Evolutionary conservation across 2,888 invertebrate species (phyloP), one percentile per base, ranked within the genome.

Genomic region (Athalia circularis): DNA sequence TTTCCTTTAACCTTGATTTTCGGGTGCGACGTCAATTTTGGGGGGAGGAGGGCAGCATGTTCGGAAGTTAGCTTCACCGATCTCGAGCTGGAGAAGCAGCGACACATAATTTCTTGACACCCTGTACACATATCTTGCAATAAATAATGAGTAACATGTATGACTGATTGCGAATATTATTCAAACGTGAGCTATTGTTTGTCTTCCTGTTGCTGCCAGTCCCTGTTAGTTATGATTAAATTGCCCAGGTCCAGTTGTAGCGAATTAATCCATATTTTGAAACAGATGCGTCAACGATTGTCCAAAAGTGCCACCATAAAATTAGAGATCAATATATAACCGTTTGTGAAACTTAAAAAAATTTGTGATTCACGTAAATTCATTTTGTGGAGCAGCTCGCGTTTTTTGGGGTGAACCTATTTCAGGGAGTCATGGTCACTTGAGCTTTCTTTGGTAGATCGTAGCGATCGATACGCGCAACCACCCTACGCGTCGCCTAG

Each of bases 401-500:
- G 4, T 7, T 68, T 54, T 9, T 11, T 11, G 43, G 11, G 8
- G 13, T 4, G 5, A 15, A 4, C 9, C 3, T 52, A 68, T 52
- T 52, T 29, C 6, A 11, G 52, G n/a, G 11, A 67, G 50, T 7
- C 3, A 43, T 29, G 50, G 8, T 29, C 29, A 29, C 29, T 29
- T 29, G 29, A 29, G 29, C 29, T 9, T 15, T 67, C 50, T 7
- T 15, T 67, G 50, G 15, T 50, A n/a, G 45, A 72, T 52, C 43
- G 48, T 11, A 52, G 43, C 54, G 52, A 68, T n/a, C 54, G 72
- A 72, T 48, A 47, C 47, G 72, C 72, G 59, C 29, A 2, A 29
- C 29, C 45, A 15, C 72, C 59, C 72, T 29, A 47, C 47, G 72
- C 45, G 45, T 72, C 72, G 59, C 8, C 47, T 47, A 72, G 72